phyloP scores from a whole-genome alignment of 2,888 invertebrate species.

The Cheilosia vernalis region DNA sequence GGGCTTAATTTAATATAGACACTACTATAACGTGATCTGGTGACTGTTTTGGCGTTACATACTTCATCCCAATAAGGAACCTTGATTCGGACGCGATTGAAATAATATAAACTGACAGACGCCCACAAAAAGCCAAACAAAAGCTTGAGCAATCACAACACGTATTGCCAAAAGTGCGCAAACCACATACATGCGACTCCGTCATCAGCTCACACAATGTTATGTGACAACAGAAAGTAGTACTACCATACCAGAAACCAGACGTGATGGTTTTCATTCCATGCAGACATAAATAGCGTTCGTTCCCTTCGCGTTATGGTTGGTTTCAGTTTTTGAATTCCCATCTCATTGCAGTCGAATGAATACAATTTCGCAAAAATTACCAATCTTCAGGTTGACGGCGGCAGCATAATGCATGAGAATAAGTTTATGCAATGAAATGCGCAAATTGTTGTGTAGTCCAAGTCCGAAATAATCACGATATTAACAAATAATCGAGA shows the following conservation, averaged over 20 bases:
- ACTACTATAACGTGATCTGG: background rate
- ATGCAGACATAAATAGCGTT: background rate
- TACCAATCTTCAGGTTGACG: background rate
- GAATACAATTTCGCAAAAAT: constrained; percentile 7
- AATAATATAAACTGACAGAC: background rate
- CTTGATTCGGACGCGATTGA: background rate
- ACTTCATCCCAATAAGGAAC: constrained; percentile 4
- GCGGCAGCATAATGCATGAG: background rate
- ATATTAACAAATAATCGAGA: constrained; percentile 3
- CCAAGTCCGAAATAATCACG: background rate
- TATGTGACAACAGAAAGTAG: background rate
- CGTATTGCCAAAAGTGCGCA: constrained; percentile 22
- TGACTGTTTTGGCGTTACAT: background rate
- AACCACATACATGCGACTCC: constrained; percentile 5
- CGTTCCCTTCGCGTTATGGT: constrained; percentile 9
- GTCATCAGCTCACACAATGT: background rate
- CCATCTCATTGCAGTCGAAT: constrained; percentile 22
- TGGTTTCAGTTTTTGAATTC: constrained; percentile 21
- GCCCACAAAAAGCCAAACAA: constrained; percentile 11
- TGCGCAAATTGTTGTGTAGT: background rate
- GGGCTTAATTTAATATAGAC: background rate
- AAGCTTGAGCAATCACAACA: background rate
- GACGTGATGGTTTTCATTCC: background rate
- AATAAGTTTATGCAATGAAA: constrained; percentile 5
- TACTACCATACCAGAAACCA: too few species aligned